phyloP scores from a whole-genome alignment of 2,113 vertebrate genomes.

The Saguinus midas region DNA sequence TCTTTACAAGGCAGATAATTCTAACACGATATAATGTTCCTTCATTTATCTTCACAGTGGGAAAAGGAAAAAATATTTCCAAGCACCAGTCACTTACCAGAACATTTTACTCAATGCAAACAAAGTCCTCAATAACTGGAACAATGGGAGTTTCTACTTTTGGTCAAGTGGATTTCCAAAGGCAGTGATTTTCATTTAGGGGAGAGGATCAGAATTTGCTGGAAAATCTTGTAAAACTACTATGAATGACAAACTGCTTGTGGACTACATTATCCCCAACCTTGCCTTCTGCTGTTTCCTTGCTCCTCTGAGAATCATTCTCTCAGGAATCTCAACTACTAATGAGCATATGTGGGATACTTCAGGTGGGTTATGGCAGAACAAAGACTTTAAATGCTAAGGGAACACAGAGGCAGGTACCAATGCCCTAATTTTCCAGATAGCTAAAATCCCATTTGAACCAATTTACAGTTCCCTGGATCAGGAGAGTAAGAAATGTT shows the following conservation, averaged over 20 bases:
- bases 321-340: background rate
- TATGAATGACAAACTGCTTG: background rate
- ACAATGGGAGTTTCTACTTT: background rate
- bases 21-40: background rate
- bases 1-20: background rate
- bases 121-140: background rate
- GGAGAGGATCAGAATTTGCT: background rate
- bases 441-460: background rate
- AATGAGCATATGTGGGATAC: background rate
- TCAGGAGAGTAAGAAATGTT: background rate
- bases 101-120: background rate
- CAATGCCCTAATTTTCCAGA: background rate
- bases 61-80: background rate
- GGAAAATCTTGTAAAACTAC: background rate
- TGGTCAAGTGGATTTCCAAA: slow-evolving; percentile 22
- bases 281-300: background rate
- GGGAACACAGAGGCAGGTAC: background rate
- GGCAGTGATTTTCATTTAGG: background rate
- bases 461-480: background rate
- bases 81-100: background rate
- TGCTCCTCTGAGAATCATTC: background rate
- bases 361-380: background rate
- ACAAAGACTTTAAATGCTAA: background rate
- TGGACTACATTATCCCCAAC: background rate
- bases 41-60: background rate